phyloP scores from a whole-genome alignment of 2,888 invertebrate species.

The Heliconius cydno region DNA sequence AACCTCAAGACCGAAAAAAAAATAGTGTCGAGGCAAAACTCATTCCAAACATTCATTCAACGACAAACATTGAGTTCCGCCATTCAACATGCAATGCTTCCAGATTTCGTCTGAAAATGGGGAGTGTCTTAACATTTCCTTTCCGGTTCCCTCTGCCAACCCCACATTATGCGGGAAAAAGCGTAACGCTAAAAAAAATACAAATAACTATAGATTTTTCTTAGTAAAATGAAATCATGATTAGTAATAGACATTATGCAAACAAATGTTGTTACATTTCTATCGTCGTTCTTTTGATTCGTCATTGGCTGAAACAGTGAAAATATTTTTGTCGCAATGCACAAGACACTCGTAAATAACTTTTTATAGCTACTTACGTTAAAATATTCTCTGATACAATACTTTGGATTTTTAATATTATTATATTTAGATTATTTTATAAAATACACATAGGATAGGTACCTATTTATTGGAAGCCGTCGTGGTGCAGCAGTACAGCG shows the following conservation, averaged over 20 bases:
- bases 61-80: no score
- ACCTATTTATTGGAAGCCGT: neutral
- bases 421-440: neutral
- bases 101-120: no score
- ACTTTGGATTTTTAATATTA: neutral
- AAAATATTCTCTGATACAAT: neutral
- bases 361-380: neutral
- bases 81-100: no score
- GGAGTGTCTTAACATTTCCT: no score
- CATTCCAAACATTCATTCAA: no score
- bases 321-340: slow-evolving; percentile 27
- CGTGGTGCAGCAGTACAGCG: no score
- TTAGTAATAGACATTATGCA: neutral
- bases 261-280: neutral
- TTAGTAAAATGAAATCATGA: neutral
- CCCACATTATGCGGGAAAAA: no score
- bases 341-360: neutral
- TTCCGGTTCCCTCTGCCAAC: no score
- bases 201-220: neutral
- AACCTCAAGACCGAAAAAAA: no score
- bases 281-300: slow-evolving; percentile 14
- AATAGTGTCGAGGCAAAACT: no score
- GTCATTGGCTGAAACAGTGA: slow-evolving; percentile 14
- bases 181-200: no score
- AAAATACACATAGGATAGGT: no score